Evolutionary conservation across 2,797 vertebrate species (phyloP).

Genomic region (Toxotes lorentzi): DNA sequence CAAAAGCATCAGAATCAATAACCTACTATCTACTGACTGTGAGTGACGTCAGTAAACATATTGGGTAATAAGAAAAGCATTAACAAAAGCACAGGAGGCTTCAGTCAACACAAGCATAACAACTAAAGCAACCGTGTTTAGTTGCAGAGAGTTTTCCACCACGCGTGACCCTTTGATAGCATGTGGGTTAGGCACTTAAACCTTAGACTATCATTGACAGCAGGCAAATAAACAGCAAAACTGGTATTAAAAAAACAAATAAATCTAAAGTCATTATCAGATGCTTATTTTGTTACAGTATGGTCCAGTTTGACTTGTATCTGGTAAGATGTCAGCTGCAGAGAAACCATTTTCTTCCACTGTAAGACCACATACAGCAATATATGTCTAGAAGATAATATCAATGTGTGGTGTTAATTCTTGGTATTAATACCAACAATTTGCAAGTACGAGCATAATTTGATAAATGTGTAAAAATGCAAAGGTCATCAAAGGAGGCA

Average conservation of each 20-base stretch:
- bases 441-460: not conserved
- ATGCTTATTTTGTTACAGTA: constrained; percentile 12
- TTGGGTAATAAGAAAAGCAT: not conserved
- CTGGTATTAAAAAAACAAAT: not conserved
- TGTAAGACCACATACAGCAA: not conserved
- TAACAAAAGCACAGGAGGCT: not conserved
- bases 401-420: not conserved
- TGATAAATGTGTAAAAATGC: not conserved
- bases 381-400: not conserved
- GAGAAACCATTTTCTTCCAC: constrained; percentile 19
- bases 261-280: no score
- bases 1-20: not conserved
- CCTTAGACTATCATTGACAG: no score
- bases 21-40: not conserved
- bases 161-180: no score
- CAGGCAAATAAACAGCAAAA: no score
- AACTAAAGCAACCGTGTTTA: not conserved
- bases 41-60: not conserved
- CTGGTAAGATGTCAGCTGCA: not conserved
- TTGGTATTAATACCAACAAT: not conserved
- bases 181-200: no score
- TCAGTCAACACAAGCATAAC: not conserved
- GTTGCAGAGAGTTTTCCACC: not conserved
- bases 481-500: not conserved
- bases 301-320: not conserved